Base-by-base conservation (phyloP, 2,888 invertebrate species). In the Oligia fasciuncula region DNA sequence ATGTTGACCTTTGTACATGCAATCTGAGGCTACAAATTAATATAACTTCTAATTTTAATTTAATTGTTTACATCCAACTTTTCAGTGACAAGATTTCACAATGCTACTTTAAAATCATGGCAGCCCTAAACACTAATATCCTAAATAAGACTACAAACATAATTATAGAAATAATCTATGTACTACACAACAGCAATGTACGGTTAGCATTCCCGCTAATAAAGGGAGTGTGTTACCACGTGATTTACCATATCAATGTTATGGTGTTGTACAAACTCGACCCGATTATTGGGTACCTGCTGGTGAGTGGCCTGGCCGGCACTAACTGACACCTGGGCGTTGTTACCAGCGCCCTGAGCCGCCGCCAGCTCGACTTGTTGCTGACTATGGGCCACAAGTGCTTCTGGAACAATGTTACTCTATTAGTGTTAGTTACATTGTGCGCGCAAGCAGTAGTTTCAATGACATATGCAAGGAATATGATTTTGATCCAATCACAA, bases 251-350 rank as follows among this genome's bases (percentile, higher is more conserved):
- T 96, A 95, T 97, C 96, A 94, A 96, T 95, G 95, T 95, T 96
- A 96, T 97, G 97, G 95, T 97, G 97, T 94, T 96, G 96, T 93
- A 97, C 95, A 96, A 97, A 96, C 92, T 96, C 97, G 94, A 97
- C 96, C 95, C 97, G 96, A 87, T 94, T 96, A 95, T 94, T 97
- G 96, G 97, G 95, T 96, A 97, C 97, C 95, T 97, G 97, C 93
- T 97, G 97, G 77, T 95, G 96, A 88, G 97, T 90, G 83, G 97
- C 84, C 84, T 94, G 94, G 86, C 92, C 91, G 74, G 93, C 82
- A 89, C 90, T 91, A 88, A 97, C 95, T 86, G 94, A 93, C 88
- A 95, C 96, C 91, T 96, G 97, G 60, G 93, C 80, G 29, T 88
- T 87, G 76, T 89, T 88, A 60, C 90, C 85, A 13, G 92, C 76